Evolutionary conservation across 1,140 invertebrate species (phyloP), one percentile per base, ranked within the genome.

Genomic region (Pteromalus puparum): DNA sequence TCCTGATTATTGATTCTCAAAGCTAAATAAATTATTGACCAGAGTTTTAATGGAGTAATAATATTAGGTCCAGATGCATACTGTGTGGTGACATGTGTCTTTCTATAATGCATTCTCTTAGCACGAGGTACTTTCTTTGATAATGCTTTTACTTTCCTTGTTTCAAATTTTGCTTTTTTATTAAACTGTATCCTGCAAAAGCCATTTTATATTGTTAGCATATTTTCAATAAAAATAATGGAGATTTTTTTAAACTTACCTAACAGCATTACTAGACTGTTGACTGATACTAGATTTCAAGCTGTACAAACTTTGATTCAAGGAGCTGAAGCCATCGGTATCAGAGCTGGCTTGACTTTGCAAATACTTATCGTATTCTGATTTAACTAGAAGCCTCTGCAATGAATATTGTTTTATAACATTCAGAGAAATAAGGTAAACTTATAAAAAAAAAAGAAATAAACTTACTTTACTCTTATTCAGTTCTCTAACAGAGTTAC

Each of bases 1-100:
- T 93, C 90, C 46, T 94, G 93, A 84, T 94, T 91, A 34, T 93
- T 90, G 72, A 95, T 93, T 78, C 94, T 92, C 15, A 95, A 87
- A 24, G 93, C 95, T 73, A 95, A 89, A 87, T 94, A 94, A 46
- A 93, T 72, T 86, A 94, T 93, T n/a, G 87, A 91, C 89, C 93
- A 94, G 1, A 95, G 61, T 87, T 93, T 94, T 53, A 87, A 89
- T 26, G 90, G 88, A 72, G 92, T 91, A 75, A 94, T 87, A 78
- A 92, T 82, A 76, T 91, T 83, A 21, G 93, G 91, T n/a, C 92
- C 89, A 13, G 74, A 82, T 48, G 87, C 86, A 72, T 93, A 93
- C 4, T 78, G 82, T 42, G 86, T 87, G 21, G 89, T 91, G 38
- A 90, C 81, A 85, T 91, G 87, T n/a, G 70, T 90, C 24, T 88